Conservation (phyloP, 2,888 invertebrate species). For the Campoletis raptor region DNA sequence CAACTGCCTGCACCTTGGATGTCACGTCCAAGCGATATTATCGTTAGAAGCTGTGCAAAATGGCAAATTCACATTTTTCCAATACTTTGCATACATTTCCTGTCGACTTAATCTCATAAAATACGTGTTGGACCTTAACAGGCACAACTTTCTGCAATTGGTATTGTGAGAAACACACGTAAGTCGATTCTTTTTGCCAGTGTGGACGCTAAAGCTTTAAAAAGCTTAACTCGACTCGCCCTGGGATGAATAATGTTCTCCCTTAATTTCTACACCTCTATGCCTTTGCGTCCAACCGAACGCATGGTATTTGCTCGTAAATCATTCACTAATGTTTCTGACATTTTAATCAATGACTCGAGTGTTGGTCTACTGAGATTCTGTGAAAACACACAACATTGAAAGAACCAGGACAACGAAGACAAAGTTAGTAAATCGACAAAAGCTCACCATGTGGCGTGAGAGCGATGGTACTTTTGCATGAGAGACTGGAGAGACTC, state of each 20-base stretch:
- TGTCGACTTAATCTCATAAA: neutral
- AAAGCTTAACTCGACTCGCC: neutral
- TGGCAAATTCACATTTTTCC: neutral
- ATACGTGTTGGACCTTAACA: neutral
- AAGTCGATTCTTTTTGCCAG: neutral
- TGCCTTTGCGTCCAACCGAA: neutral
- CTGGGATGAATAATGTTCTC: neutral
- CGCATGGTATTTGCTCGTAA: neutral
- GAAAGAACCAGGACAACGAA: neutral
- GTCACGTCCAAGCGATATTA: slow-evolving; percentile 10
- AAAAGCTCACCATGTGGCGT: slow-evolving; percentile 7
- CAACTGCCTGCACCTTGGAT: slow-evolving; percentile 32
- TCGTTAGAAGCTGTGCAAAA: slow-evolving; percentile 9
- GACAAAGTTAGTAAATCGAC: neutral
- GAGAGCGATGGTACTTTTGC: neutral
- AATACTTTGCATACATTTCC: neutral
- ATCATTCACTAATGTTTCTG: neutral
- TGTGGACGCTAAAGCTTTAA: neutral
- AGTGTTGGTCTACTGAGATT: neutral
- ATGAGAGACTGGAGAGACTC: neutral
- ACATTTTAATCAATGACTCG: neutral
- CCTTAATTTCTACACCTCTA: neutral
- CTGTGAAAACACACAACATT: neutral
- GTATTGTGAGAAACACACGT: neutral
- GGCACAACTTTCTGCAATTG: neutral